phyloP scores from a whole-genome alignment of 2,888 invertebrate genomes.

The Agrotis exclamationis region DNA sequence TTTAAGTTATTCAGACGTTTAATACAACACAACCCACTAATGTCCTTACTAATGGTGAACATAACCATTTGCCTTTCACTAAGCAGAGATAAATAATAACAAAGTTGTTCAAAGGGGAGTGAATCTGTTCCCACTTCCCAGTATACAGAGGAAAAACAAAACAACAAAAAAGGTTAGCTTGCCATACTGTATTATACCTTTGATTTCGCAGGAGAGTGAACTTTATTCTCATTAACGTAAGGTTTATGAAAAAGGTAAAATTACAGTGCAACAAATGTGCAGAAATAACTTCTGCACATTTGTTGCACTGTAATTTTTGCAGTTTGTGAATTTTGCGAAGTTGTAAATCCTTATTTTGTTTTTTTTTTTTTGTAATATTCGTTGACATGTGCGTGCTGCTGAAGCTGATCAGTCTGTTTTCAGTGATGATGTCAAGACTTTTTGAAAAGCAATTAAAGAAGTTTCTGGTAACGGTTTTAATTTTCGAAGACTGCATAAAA shows the following conservation, averaged over 20 bases:
- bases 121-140: constrained; percentile 68
- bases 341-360: constrained; percentile 20
- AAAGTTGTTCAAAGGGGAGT: constrained; percentile 70
- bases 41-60: constrained; percentile 63
- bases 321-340: constrained; percentile 35
- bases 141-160: constrained; percentile 69
- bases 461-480: background rate
- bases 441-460: background rate
- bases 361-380: constrained; percentile 12
- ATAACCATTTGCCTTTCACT: constrained; percentile 67
- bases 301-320: no score
- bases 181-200: background rate
- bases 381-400: background rate
- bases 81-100: constrained; percentile 67
- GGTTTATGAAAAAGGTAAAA: no score
- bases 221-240: no score
- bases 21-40: constrained; percentile 62
- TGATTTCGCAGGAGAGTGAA: no score
- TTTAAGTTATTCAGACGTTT: constrained; percentile 61
- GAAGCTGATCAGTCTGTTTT: constrained; percentile 7
- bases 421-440: background rate
- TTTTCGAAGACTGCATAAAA: background rate
- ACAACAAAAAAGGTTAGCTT: constrained; percentile 63
- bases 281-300: no score
- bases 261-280: background rate